Conservation (phyloP, 2,797 vertebrate species). For the Pseudochirops corinnae region DNA sequence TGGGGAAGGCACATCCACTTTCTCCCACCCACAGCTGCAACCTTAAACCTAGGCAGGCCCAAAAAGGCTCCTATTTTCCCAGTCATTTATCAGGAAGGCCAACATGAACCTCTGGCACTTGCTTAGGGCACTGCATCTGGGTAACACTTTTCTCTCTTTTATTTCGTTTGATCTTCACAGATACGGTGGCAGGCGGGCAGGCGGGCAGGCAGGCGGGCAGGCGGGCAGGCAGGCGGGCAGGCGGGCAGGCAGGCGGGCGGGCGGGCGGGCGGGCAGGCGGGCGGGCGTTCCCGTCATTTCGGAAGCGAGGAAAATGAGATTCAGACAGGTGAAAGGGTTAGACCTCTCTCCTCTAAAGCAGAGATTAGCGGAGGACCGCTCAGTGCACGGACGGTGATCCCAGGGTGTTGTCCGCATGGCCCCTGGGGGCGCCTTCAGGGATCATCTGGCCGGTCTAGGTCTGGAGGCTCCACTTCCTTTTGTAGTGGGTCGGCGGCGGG, state of each 20-base stretch:
- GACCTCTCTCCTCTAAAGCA: neutral
- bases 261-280: no score
- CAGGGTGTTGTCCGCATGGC: accelerated
- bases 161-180: neutral
- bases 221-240: no score
- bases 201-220: no score
- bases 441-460: no score
- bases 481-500: no score
- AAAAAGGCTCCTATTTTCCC: neutral
- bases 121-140: no score
- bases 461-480: neutral
- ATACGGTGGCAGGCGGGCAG: no score
- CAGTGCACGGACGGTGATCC: no score
- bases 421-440: no score
- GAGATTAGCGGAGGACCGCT: neutral
- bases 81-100: neutral
- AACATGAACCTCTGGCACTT: neutral
- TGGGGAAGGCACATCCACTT: neutral
- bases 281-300: neutral
- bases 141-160: no score
- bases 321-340: neutral
- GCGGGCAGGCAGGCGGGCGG: no score
- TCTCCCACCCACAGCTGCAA: neutral
- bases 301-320: neutral
- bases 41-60: neutral